A percentile compares a stretch with the other conserved stretches of the same genome.
Conservation (phyloP, 2,797 vertebrate genomes). For the Alouatta caraya region DNA sequence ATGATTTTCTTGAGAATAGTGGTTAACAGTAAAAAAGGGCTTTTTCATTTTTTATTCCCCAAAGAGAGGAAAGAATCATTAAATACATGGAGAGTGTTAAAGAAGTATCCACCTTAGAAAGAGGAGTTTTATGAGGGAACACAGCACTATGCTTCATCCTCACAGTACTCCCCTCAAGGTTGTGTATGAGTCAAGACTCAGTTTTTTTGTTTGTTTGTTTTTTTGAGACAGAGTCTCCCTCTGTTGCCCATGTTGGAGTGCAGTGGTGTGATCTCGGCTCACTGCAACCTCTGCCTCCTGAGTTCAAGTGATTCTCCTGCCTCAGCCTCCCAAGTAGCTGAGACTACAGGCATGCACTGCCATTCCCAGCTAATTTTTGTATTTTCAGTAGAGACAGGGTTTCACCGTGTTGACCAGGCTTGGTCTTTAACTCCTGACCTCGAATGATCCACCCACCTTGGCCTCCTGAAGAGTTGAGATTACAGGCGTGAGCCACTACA, state of each 20-base stretch:
- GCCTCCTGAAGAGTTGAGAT: background rate
- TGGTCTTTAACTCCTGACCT: background rate
- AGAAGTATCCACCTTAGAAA: background rate
- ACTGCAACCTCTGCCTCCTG: no score
- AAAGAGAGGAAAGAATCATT: background rate
- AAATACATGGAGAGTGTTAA: background rate
- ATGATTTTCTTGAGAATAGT: conserved; percentile 10
- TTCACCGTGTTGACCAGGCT: background rate
- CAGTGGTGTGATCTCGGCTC: no score
- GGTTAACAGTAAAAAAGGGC: background rate
- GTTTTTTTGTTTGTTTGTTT: background rate
- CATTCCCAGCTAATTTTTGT: no score
- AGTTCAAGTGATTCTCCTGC: no score
- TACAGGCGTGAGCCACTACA: background rate
- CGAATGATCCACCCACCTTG: background rate
- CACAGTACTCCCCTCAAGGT: background rate
- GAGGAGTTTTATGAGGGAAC: background rate
- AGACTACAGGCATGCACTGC: no score
- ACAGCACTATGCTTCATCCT: background rate
- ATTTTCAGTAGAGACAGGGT: background rate
- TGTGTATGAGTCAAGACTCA: background rate
- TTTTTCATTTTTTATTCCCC: background rate
- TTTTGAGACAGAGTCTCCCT: background rate
- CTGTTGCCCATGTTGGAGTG: no score
- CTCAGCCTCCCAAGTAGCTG: no score